A percentile compares a stretch with the other conserved stretches of the same genome.
Conservation (phyloP, 2,797 vertebrate species). For the Halcyon chelicuti region DNA sequence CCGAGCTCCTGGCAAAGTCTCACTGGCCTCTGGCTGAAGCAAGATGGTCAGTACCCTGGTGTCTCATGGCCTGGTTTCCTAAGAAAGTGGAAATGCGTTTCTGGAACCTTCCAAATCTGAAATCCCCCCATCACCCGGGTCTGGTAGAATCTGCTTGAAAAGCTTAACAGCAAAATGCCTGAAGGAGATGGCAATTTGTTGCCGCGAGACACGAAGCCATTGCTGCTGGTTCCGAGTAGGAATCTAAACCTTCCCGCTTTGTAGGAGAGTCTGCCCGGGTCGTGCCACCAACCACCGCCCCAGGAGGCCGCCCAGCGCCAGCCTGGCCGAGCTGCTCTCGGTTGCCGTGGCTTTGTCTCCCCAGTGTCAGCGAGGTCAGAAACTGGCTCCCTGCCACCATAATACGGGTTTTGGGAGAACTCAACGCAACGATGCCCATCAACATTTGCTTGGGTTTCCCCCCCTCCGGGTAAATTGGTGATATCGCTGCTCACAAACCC, state of each 20-base stretch:
- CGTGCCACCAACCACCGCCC: fast-evolving
- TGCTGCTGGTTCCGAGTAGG: background rate
- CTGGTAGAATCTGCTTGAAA: background rate
- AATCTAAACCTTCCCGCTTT: background rate
- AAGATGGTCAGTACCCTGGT: background rate
- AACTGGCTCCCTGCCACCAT: background rate
- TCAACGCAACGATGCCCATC: background rate
- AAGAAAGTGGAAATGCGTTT: background rate
- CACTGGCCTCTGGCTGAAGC: background rate
- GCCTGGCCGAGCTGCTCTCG: background rate
- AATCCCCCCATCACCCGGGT: too few relatives aligned
- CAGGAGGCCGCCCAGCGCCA: background rate
- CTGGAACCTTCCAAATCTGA: background rate
- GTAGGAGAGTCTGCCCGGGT: background rate
- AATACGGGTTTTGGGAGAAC: background rate
- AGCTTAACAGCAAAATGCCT: background rate
- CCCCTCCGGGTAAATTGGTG: background rate
- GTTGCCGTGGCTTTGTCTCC: conserved; percentile 39
- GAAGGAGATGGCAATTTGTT: background rate
- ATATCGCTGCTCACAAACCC: background rate
- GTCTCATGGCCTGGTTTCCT: background rate
- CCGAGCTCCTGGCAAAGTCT: fast-evolving
- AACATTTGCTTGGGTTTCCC: background rate
- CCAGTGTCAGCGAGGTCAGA: background rate
- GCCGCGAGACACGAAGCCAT: fast-evolving